A percentile compares a stretch with the other conserved stretches of the same genome.
These are phyloP conservation scores for Andrena trimmerana DNA, from an alignment of 2,888 invertebrate genomes.

Conservation along the genomic window DNA sequence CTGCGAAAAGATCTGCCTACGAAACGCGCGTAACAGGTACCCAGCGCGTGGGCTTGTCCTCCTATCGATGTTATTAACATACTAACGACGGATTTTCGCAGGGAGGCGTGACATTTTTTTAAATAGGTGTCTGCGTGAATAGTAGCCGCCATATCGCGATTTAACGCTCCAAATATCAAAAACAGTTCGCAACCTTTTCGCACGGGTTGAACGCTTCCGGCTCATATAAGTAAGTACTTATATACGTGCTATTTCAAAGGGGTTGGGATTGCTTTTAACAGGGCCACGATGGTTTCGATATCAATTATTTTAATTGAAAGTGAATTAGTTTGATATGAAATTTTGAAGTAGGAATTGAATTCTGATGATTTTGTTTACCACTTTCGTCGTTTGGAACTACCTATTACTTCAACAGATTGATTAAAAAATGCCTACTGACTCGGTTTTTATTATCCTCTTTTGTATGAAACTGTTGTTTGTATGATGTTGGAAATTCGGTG, in stretches of 20 bases:
- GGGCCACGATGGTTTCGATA: too few species aligned
- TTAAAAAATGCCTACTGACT: too few species aligned
- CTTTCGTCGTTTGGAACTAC: too few species aligned
- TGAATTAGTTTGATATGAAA: too few species aligned
- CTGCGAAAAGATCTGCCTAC: constrained; percentile 33
- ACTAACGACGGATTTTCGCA: constrained; percentile 53
- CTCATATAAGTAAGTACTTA: not conserved
- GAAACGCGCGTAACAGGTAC: constrained; percentile 29
- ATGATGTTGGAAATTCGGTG: too few species aligned
- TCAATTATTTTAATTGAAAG: too few species aligned
- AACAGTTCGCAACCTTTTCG: not conserved
- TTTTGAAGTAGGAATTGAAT: too few species aligned
- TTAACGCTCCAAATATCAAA: not conserved
- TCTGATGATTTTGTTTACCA: too few species aligned
- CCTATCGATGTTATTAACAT: constrained; percentile 52
- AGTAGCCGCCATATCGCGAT: not conserved
- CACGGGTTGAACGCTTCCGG: not conserved
- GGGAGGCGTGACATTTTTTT: constrained; percentile 7
- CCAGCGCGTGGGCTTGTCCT: constrained; percentile 40
- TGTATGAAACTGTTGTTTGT: too few species aligned
- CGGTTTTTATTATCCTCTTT: too few species aligned
- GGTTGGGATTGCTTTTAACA: too few species aligned
- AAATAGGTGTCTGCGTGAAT: not conserved
- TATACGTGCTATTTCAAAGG: not conserved
- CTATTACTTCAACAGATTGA: too few species aligned